phyloP scores from a whole-genome alignment of 2,797 vertebrate species.

The Crocidura indochinensis region DNA sequence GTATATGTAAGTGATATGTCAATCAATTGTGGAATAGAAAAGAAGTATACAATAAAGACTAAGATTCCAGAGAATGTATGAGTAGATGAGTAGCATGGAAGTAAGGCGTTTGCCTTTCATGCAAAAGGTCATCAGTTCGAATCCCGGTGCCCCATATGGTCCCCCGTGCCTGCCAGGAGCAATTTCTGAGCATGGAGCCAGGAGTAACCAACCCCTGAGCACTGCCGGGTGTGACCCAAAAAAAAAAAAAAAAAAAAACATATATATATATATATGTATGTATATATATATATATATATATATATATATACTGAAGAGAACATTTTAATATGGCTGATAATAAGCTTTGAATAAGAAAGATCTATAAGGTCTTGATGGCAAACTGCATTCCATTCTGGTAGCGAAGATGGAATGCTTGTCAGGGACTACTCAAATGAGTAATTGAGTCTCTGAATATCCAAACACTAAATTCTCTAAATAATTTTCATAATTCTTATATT shows the following conservation, averaged over 20 bases:
- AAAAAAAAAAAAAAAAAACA: too few relatives aligned
- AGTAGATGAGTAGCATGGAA: background rate
- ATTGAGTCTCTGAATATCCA: background rate
- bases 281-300: too few relatives aligned
- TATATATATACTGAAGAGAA: slow-evolving; percentile 35
- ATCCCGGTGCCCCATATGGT: too few relatives aligned
- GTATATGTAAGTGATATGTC: background rate
- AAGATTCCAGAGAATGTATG: background rate
- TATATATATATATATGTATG: too few relatives aligned
- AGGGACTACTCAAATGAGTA: background rate
- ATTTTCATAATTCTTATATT: background rate
- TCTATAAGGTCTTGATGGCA: background rate
- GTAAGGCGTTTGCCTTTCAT: too few relatives aligned
- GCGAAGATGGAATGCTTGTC: background rate
- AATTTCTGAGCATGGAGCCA: too few relatives aligned
- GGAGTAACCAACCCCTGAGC: too few relatives aligned
- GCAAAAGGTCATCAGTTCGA: too few relatives aligned
- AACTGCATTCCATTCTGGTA: too few relatives aligned
- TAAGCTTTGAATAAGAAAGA: too few relatives aligned
- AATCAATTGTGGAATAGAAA: background rate
- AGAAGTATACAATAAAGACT: background rate
- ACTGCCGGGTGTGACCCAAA: too few relatives aligned
- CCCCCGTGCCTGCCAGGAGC: too few relatives aligned
- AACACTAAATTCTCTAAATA: background rate
- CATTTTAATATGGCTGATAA: background rate